Evolutionary conservation across 2,888 invertebrate genomes (phyloP).

Genomic region (Sycophila texana): DNA sequence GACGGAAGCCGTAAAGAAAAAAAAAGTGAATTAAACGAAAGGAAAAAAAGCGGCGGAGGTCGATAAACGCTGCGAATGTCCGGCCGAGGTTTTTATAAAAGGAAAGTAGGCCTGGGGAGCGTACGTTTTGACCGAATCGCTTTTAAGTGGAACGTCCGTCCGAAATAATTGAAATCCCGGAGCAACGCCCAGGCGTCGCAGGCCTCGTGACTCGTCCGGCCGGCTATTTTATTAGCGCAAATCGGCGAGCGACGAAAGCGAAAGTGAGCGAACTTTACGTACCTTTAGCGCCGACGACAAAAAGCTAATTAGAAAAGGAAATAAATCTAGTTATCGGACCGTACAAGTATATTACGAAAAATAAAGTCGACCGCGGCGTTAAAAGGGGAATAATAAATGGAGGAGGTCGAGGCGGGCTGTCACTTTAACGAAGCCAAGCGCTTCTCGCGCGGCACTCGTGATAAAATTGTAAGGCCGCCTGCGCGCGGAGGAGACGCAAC

Average conservation of each 20-base stretch:
- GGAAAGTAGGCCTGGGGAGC: conserved; percentile 39
- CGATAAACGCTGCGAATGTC: conserved; percentile 12
- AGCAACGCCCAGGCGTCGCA: neutral
- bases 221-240: neutral
- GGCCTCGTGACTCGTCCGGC: neutral
- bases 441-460: no score
- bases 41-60: conserved; percentile 19
- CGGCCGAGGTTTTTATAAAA: conserved; percentile 20
- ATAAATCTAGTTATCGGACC: no score
- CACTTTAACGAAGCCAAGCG: no score
- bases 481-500: no score
- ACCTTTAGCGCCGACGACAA: no score
- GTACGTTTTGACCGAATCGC: conserved; percentile 30
- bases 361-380: no score
- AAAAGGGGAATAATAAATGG: no score
- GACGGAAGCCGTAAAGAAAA: neutral
- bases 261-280: no score
- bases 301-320: no score
- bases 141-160: conserved; percentile 42
- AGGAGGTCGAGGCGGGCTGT: no score
- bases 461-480: no score
- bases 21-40: neutral
- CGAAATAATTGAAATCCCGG: conserved; percentile 33
- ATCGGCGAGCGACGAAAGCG: neutral
- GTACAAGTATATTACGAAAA: no score